Base-by-base conservation (phyloP, 2,888 invertebrate genomes). In the Syritta pipiens region DNA sequence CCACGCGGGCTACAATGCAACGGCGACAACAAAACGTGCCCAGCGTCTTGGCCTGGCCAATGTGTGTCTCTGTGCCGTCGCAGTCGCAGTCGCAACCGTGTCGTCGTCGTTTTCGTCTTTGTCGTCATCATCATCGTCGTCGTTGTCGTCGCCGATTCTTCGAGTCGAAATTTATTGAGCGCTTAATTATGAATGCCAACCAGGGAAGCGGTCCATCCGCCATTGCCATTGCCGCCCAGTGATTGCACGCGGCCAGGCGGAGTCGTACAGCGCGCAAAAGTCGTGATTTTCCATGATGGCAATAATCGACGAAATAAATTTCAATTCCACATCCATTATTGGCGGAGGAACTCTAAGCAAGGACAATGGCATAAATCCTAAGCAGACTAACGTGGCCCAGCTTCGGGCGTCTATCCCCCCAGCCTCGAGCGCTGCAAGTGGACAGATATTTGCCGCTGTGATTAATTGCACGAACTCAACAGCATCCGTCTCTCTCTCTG, bases 261-360 rank as follows among this genome's bases (percentile, higher is more conserved):
- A 14, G 35, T 19, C 24, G n/a, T n/a, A 17, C 37, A 37, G 37
- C 19, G 55, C 48, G 28, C 65, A 28, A 69, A 71, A 67, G 67
- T 79, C 79, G 74, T 74, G 79, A 74, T 79, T 74, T n/a, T 74
- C 74, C 44, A 65, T 57, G 67, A 79, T 67, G 46, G 74, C 79
- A 79, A 79, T 79, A 79, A 68, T 79, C 79, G 74, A 49, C 49
- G 67, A 79, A 62, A 79, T 79, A 79, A 74, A 79, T 79, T 79
- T 74, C 67, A 67, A 68, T 79, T 79, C 51, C 67, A 62, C 74
- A 60, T 68, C 68, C 79, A 79, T 74, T 79, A 74, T 67, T 57
- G 67, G 30, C 9, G 46, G 51, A 57, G 20, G 42, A 32, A 53
- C 53, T 44, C 17, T 17, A 17, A 49, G 62, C 79, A 79, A 79